Evolutionary conservation across 2,888 invertebrate genomes (phyloP).

Genomic region (Ditula angustiorana): DNA sequence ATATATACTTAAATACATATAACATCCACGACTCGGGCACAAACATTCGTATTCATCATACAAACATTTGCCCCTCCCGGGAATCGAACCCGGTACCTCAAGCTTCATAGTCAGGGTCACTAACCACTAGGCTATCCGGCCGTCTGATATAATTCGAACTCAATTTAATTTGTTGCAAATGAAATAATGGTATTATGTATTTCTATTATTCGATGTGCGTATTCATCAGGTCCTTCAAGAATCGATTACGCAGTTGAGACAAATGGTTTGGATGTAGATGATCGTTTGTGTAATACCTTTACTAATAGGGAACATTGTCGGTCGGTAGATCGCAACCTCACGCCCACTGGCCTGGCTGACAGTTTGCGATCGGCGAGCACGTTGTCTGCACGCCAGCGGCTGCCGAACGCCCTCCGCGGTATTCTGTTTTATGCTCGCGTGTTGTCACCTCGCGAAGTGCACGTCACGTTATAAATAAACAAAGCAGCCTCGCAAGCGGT

Average conservation of each 20-base stretch:
- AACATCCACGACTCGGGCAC: no score
- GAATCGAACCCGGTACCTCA: no score
- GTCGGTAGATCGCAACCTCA: constrained; percentile 56
- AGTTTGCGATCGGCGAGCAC: constrained; percentile 68
- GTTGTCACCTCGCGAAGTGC: constrained; percentile 42
- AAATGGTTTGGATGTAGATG: constrained; percentile 60
- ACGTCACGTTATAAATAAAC: constrained; percentile 68
- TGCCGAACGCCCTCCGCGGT: constrained; percentile 35
- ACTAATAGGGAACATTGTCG: constrained; percentile 71
- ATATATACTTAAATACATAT: no score
- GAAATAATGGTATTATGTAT: neutral
- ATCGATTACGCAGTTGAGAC: constrained; percentile 66
- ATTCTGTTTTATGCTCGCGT: constrained; percentile 43
- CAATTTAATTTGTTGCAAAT: constrained; percentile 27
- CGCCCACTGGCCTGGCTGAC: constrained; percentile 52
- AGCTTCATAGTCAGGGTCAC: no score
- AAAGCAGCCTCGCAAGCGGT: constrained; percentile 53
- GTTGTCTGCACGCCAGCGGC: constrained; percentile 59
- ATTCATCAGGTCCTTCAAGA: constrained; percentile 55
- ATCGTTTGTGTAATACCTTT: constrained; percentile 66
- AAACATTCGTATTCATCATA: no score
- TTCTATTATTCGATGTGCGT: constrained; percentile 46
- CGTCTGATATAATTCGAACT: no score
- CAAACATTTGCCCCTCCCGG: no score
- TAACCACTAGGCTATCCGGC: no score